Conservation (phyloP, 2,888 invertebrate genomes). For the Phortica magna region DNA sequence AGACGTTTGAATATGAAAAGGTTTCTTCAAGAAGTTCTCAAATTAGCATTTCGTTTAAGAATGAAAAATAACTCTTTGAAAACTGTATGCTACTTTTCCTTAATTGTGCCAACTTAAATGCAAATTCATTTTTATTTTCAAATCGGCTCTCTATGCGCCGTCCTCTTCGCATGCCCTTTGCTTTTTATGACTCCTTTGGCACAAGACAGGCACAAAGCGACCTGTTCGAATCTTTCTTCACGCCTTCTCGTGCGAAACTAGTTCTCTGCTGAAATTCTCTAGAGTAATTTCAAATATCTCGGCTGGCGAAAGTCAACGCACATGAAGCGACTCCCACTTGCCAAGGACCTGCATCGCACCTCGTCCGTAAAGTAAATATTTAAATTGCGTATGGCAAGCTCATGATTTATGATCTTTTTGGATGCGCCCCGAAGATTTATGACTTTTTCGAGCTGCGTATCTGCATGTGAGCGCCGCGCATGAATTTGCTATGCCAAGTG, state of each 20-base stretch:
- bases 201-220: background rate
- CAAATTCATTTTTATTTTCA: too few species aligned
- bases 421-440: slow-evolving; percentile 46
- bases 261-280: slow-evolving; percentile 4
- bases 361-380: slow-evolving; percentile 55
- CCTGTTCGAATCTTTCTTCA: background rate
- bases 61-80: too few species aligned
- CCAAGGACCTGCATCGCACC: slow-evolving; percentile 29
- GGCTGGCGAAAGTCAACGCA: background rate
- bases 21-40: too few species aligned
- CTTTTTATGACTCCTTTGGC: too few species aligned
- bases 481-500: slow-evolving; percentile 27
- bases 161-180: too few species aligned
- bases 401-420: slow-evolving; percentile 53
- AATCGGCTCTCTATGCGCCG: too few species aligned
- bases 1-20: too few species aligned
- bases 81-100: too few species aligned
- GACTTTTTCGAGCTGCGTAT: slow-evolving; percentile 37
- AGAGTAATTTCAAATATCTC: slow-evolving; percentile 20
- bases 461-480: background rate
- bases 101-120: too few species aligned
- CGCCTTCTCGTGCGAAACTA: background rate
- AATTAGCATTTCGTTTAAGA: too few species aligned
- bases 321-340: background rate
- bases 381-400: slow-evolving; percentile 58